phyloP scores from a whole-genome alignment of 2,113 vertebrate species.

The Hippolais icterina region DNA sequence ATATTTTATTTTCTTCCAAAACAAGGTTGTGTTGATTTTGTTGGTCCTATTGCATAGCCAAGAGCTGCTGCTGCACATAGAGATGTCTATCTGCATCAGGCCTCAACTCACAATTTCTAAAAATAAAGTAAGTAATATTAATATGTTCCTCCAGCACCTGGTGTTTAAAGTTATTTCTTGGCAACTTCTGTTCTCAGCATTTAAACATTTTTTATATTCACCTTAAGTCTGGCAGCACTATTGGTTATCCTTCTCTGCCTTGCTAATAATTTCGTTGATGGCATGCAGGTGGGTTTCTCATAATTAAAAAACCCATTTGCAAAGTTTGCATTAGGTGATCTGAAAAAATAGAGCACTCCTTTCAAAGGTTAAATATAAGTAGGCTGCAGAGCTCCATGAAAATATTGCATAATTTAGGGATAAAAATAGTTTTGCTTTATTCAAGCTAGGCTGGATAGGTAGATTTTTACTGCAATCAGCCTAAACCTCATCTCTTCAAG shows the following conservation, averaged over 20 bases:
- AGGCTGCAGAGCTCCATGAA: constrained; percentile 37
- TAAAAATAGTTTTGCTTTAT: constrained; percentile 51
- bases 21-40: neutral
- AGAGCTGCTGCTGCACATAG: neutral
- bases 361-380: constrained; percentile 59
- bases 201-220: constrained; percentile 43
- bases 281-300: constrained; percentile 32
- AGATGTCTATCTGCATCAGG: neutral
- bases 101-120: neutral
- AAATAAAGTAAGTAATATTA: constrained; percentile 23
- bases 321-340: constrained; percentile 49
- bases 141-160: constrained; percentile 20
- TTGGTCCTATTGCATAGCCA: neutral
- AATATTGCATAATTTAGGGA: constrained; percentile 62
- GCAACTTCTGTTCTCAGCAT: constrained; percentile 3
- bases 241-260: constrained; percentile 35
- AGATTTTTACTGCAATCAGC: constrained; percentile 56
- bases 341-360: constrained; percentile 24
- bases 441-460: constrained; percentile 21
- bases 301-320: constrained; percentile 54
- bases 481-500: constrained; percentile 26
- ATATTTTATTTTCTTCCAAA: neutral
- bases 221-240: neutral
- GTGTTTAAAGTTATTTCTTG: constrained; percentile 27
- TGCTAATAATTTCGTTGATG: constrained; percentile 38